These are phyloP conservation scores for Scleropages formosus DNA, from an alignment of 2,797 vertebrate species.

Conservation along the genomic window DNA sequence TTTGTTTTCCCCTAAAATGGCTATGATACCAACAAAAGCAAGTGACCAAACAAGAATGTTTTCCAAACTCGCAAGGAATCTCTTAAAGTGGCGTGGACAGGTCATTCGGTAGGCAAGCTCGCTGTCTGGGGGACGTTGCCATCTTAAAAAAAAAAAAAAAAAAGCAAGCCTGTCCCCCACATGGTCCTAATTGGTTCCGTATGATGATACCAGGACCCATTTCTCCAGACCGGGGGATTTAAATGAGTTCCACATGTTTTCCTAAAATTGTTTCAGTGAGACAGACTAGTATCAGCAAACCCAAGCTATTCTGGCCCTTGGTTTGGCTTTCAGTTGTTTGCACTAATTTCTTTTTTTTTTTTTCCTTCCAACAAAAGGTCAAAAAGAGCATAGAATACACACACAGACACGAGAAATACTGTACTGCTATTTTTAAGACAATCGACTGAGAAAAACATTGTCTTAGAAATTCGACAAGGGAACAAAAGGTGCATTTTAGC, in stretches of 20 bases:
- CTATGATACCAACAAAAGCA: slow-evolving; percentile 34
- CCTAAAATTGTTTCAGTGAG: slow-evolving; percentile 37
- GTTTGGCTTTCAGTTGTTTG: slow-evolving; percentile 29
- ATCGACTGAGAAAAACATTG: background rate
- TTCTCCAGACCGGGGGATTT: slow-evolving; percentile 40
- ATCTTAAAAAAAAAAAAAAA: too few relatives aligned
- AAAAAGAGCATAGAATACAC: slow-evolving; percentile 10
- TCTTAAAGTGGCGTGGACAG: slow-evolving; percentile 42
- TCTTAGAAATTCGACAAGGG: slow-evolving; percentile 4
- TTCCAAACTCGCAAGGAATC: slow-evolving; percentile 17
- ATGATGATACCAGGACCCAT: slow-evolving; percentile 49
- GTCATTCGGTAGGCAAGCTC: slow-evolving; percentile 37
- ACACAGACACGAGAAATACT: slow-evolving; percentile 17
- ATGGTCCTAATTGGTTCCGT: slow-evolving; percentile 51
- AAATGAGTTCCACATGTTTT: slow-evolving; percentile 57
- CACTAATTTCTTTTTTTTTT: slow-evolving; percentile 33
- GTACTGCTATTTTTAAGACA: slow-evolving; percentile 6
- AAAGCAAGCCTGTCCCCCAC: slow-evolving; percentile 38
- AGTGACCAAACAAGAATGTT: slow-evolving; percentile 18
- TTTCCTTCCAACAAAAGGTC: slow-evolving; percentile 30
- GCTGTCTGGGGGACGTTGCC: slow-evolving; percentile 38
- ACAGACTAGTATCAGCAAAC: slow-evolving; percentile 24
- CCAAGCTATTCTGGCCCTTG: slow-evolving; percentile 35
- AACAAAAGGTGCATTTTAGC: background rate
- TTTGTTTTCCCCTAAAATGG: slow-evolving; percentile 14